These are phyloP conservation scores for Heliornis fulica DNA, from an alignment of 2,113 vertebrate genomes.

Conservation along the genomic window DNA sequence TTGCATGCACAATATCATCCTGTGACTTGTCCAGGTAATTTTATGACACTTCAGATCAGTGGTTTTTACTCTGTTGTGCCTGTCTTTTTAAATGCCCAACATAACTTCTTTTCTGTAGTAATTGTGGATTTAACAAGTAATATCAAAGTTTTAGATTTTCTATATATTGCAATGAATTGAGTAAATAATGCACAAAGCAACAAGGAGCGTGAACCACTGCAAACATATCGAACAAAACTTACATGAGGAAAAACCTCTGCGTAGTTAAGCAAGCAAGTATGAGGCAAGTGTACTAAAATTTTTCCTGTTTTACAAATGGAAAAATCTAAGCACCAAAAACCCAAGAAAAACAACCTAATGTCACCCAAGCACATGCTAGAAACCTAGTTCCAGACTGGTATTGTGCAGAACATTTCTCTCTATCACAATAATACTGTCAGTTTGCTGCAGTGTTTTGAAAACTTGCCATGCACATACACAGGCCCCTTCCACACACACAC, in stretches of 20 bases:
- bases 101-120: neutral
- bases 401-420: neutral
- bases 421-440: neutral
- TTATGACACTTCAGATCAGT: neutral
- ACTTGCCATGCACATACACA: rapidly evolving
- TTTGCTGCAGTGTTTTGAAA: neutral
- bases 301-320: neutral
- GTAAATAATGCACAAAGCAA: neutral
- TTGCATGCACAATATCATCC: neutral
- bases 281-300: neutral
- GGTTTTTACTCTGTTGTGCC: neutral
- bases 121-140: neutral
- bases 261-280: neutral
- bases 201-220: neutral
- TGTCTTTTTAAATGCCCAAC: neutral
- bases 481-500: neutral
- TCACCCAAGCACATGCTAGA: neutral
- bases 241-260: neutral
- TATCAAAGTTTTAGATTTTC: neutral
- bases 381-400: neutral
- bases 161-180: rapidly evolving
- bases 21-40: neutral
- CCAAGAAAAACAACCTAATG: neutral
- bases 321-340: neutral
- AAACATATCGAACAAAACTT: neutral